Base-by-base conservation (phyloP, 2,113 vertebrate genomes). In the Opisthocomus hoazin region DNA sequence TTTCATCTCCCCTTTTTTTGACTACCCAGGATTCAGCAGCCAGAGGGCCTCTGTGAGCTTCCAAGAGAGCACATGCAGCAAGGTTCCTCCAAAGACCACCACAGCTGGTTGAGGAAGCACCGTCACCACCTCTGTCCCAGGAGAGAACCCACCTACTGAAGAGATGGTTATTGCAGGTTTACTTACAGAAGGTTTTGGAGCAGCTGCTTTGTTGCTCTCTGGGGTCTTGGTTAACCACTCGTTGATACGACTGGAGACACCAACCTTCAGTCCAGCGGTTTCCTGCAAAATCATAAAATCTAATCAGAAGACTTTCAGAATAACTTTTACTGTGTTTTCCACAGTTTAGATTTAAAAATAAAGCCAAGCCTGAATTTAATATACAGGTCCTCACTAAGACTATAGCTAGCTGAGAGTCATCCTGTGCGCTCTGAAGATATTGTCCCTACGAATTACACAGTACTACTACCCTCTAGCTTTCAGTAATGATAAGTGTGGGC, bases 151-250 rank as follows among this genome's bases (percentile, higher is more conserved):
- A 60, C 10, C 15, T 30, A 8, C 20, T 26, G 24, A 78, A 70
- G 65, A 63, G 53, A 22, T 4, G 4, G 5, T 2, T 70, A 34
- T 11, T 68, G 10, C 26, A 84, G 64, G 9, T 69, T 70, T 51
- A 98, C 99, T 98, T 98, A 99, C 99, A 84, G 98, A 97, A 93
- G 99, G 99, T 94, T 98, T 99, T 95, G 98, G 98, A 98, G 99
- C 98, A 60, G 99, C 78, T 0, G 98, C 97, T 98, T 99, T 99
- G 98, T 98, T 98, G 81, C 98, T 96, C 85, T 99, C 99, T 10
- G 99, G 99, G 91, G 99, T 99, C 98, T 99, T 99, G 84, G 99
- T 99, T 97, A 99, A 98, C 99, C 99, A 99, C 96, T 99, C 99
- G 1, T 98, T 99, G 98, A 99, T 99, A 95, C 99, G 99, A 96